Evolutionary conservation across 2,888 invertebrate species (phyloP), one percentile per base, ranked within the genome.

Genomic region (Arrhopalites spinosus): DNA sequence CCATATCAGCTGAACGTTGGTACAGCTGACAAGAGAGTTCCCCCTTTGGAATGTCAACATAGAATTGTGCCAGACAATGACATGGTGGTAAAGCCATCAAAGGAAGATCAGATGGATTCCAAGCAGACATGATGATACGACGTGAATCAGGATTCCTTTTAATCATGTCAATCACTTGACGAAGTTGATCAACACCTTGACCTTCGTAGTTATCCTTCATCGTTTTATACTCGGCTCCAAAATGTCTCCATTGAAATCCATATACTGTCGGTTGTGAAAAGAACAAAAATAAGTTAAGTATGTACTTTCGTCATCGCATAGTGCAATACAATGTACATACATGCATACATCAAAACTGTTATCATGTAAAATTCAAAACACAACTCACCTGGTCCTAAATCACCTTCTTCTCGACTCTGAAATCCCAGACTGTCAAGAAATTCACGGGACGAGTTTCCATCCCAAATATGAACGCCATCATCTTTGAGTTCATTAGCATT

Each of bases 211-310:
- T 91, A 25, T 91, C 89, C 80, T 92, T 88, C 88, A 93, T 92
- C 82, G 92, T 90, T 67, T 89, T 87, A 85, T 99, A 98, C 83
- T 92, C 87, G 0, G 98, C 97, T 23, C 98, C 98, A 87, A 92
- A 97, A 85, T 99, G 97, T 76, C 98, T 90, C 98, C 98, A 99
- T 85, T 98, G 98, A 84, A 98, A 99, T 0, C 98, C 98, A 87
- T 98, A 98, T 1, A 98, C 91, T 0, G 98, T n/a, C n/a, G n/a
- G n/a, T n/a, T n/a, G n/a, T n/a, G 98, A n/a, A n/a, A n/a, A n/a
- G n/a, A n/a, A n/a, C n/a, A n/a, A n/a, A n/a, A n/a, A n/a, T n/a
- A n/a, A n/a, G n/a, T n/a, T n/a, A n/a, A n/a, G n/a, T n/a, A n/a
- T n/a, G n/a, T n/a, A n/a, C n/a, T n/a, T n/a, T n/a, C n/a, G n/a